Conservation (phyloP, 2,888 invertebrate species). For the Homarus gammarus region DNA sequence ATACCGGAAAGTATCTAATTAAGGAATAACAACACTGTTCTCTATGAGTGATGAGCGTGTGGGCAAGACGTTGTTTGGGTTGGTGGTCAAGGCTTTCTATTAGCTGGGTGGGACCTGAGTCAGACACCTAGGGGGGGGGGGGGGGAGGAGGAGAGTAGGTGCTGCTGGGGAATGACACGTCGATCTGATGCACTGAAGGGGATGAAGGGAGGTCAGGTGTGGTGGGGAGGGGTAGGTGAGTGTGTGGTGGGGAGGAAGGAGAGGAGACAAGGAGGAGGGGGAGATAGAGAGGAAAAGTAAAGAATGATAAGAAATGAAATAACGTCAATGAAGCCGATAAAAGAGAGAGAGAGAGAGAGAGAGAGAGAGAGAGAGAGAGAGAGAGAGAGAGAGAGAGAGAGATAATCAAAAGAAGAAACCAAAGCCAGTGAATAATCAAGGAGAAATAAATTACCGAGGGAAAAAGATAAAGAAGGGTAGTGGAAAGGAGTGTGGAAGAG, state of each 20-base stretch:
- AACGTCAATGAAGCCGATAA: not conserved
- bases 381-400: slow-evolving; percentile 19
- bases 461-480: not conserved
- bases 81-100: slow-evolving; percentile 24
- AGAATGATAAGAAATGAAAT: not conserved
- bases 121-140: not conserved
- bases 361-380: not conserved
- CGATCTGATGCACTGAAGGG: no score
- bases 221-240: not conserved
- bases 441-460: not conserved
- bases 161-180: not conserved
- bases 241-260: not conserved
- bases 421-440: no score
- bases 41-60: slow-evolving; percentile 33
- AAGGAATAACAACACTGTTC: slow-evolving; percentile 43
- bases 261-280: not conserved
- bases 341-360: slow-evolving; percentile 7
- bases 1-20: slow-evolving; percentile 17
- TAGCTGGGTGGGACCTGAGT: not conserved
- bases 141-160: not conserved
- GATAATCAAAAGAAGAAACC: no score
- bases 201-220: no score
- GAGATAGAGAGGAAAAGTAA: not conserved
- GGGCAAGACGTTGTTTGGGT: slow-evolving; percentile 19
- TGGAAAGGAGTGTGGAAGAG: not conserved